Percentiles rank a stretch among this genome's conserved stretches.
These are phyloP conservation scores for Ophioderma brevispina DNA, from an alignment of 35 echinoderm and acorn worm genomes.

Conservation along the genomic window DNA sequence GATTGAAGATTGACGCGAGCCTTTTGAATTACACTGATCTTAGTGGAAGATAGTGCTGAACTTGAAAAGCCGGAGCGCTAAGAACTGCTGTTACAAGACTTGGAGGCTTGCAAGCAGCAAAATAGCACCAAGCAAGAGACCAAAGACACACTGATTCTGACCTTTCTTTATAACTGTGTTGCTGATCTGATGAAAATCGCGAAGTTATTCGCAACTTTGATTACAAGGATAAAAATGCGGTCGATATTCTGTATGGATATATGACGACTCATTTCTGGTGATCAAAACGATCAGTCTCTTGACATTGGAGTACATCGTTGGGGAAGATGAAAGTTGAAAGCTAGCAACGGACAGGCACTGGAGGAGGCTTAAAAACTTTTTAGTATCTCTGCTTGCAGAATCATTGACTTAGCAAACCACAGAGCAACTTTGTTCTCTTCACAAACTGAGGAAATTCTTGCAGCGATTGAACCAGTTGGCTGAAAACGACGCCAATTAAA, in stretches of 20 bases:
- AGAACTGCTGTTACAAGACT: slow-evolving; percentile 56
- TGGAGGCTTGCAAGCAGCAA: slow-evolving; percentile 61
- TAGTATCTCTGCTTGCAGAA: slow-evolving; percentile 79
- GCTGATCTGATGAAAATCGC: slow-evolving; percentile 33
- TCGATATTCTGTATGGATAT: slow-evolving; percentile 42
- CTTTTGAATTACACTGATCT: slow-evolving; percentile 92
- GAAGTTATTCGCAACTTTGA: slow-evolving; percentile 16
- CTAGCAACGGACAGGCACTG: slow-evolving; percentile 37
- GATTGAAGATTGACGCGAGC: neutral
- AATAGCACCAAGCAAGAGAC: slow-evolving; percentile 52
- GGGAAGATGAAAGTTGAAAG: slow-evolving; percentile 68
- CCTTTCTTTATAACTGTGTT: slow-evolving; percentile 79
- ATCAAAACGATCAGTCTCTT: slow-evolving; percentile 64
- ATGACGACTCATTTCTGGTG: slow-evolving; percentile 59
- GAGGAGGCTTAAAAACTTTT: slow-evolving; percentile 58
- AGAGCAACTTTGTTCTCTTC: slow-evolving; percentile 47
- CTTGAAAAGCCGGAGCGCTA: slow-evolving; percentile 50
- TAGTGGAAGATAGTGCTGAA: slow-evolving; percentile 21
- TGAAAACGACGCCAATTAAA: slow-evolving; percentile 83
- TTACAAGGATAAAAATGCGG: neutral
- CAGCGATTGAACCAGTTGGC: slow-evolving; percentile 84
- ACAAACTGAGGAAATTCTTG: slow-evolving; percentile 64
- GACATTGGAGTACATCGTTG: slow-evolving; percentile 70
- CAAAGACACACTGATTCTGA: slow-evolving; percentile 74
- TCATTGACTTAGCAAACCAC: slow-evolving; percentile 70